Evolutionary conservation across 1,140 invertebrate genomes (phyloP), one percentile per base, ranked within the genome.

Genomic region (Macrostomum lignano): DNA sequence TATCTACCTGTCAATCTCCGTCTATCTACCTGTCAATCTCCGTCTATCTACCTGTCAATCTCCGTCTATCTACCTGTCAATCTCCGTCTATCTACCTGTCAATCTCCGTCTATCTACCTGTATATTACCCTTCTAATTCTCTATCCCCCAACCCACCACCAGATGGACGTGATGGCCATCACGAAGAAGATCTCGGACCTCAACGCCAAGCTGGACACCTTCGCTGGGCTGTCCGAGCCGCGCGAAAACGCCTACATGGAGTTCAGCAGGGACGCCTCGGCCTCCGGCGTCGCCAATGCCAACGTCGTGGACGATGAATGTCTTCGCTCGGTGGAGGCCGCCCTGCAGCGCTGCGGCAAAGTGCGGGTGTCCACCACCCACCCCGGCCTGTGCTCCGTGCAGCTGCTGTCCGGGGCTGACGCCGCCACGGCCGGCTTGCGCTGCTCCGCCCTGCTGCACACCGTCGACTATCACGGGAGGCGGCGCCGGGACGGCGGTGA

Each of bases 141-240:
- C 6, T 30, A 30, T 7, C 14, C 5, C 20, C 20, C 6, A 17
- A 6, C 20, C 11, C 28, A 9, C 28, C 20, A 78, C 53, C 75
- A 82, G 60, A 70, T 78, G 3, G 74, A 82, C 60, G 74, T 81
- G 1, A 63, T 75, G 23, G 75, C 79, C 50, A 81, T 88, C 36
- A 79, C 75, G 1, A 73, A 76, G 46, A 66, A 74, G 40, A 82
- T 84, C 19, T 68, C 70, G 21, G 74, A 74, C 34, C 53, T 88
- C n/a, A 73, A 73, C 2, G 73, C 74, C 36, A 71, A 79, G 45
- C 55, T 84, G 2, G 75, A 82, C 36, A 67, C 73, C 11, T 72
- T 76, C 3, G 66, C 67, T 7, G 68, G 68, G 5, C 52, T 88
- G 13, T 68, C 71, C 3, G 78, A 84, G 55, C 78, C 78, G 1